Evolutionary conservation across 2,797 vertebrate species (phyloP).

Genomic region (Sternotherus odoratus): DNA sequence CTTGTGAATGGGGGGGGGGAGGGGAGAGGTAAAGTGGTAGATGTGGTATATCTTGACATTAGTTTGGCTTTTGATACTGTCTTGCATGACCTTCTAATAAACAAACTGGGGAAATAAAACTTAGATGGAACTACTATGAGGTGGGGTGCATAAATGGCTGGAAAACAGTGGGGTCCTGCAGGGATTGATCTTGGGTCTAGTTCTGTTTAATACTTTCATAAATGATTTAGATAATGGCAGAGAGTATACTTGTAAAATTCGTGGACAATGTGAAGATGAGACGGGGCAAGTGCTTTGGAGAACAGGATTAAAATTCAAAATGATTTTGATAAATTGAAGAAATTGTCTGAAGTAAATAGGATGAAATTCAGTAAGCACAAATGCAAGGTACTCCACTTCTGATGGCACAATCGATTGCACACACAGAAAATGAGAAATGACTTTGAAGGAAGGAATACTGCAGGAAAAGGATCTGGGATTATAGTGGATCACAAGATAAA

Average conservation of each 20-base stretch:
- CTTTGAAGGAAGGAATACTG: background rate
- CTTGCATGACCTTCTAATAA: too few relatives aligned
- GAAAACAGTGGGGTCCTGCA: background rate
- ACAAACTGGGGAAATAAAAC: background rate
- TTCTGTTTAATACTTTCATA: background rate
- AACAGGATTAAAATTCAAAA: background rate
- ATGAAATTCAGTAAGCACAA: background rate
- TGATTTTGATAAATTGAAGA: background rate
- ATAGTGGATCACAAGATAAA: background rate
- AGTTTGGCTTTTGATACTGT: background rate
- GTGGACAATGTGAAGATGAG: background rate
- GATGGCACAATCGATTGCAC: background rate
- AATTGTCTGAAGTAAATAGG: too few relatives aligned
- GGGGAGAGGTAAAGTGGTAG: background rate
- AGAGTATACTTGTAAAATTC: background rate
- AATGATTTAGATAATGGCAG: background rate
- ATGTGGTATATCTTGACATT: background rate
- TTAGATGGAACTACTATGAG: background rate
- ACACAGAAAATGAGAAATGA: background rate
- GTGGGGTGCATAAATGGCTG: background rate
- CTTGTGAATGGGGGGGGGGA: background rate
- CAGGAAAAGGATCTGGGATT: background rate
- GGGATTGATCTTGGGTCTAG: background rate
- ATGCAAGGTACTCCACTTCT: background rate
- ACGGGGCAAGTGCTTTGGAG: background rate